Base-by-base conservation (phyloP, 2,797 vertebrate species). In the Liasis olivaceus region DNA sequence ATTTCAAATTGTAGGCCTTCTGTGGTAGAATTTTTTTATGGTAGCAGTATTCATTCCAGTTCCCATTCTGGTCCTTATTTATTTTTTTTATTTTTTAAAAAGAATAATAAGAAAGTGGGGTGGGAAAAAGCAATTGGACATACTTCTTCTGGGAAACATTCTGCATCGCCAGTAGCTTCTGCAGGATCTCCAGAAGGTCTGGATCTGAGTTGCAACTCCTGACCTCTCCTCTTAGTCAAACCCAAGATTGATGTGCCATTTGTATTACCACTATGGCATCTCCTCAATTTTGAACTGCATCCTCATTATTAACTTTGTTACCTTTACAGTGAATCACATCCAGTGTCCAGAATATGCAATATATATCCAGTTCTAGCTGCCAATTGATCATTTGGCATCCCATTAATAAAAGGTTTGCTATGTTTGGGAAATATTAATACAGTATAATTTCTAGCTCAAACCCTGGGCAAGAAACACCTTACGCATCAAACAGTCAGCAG, bases 361-460 rank as follows among this genome's bases (percentile, higher is more conserved):
- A 42, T 42, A 42, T 42, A 42, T 42, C 42, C 42, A 42, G 42
- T 42, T 42, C 42, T 42, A 42, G 42, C 89, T 93, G 91, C 66
- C 62, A 69, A 54, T 90, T 93, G 36, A 1, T 77, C 62, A 92
- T 94, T 93, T 90, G 93, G 85, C 64, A 85, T 56, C 0, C 12
- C 51, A 20, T 92, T 94, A 93, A 5, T 24, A 77, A 90, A 6
- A 20, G 2, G 47, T 91, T 95, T 91, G 6, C 12, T 94, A 11
- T 59, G 72, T 92, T 84, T 89, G 77, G 94, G 62, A 96, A 95
- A 93, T 91, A 93, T 56, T 90, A 90, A 94, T 94, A 91, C 84
- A 94, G 22, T 26, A 93, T 85, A 26, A 86, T 95, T 92, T 93
- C 62, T 95, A 77, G n/a, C 51, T 95, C 36, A 93, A 89, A 24